Percentiles rank a stretch among this genome's conserved stretches.
Conservation (phyloP, 2,888 invertebrate genomes). For the Orthosia cruda region DNA sequence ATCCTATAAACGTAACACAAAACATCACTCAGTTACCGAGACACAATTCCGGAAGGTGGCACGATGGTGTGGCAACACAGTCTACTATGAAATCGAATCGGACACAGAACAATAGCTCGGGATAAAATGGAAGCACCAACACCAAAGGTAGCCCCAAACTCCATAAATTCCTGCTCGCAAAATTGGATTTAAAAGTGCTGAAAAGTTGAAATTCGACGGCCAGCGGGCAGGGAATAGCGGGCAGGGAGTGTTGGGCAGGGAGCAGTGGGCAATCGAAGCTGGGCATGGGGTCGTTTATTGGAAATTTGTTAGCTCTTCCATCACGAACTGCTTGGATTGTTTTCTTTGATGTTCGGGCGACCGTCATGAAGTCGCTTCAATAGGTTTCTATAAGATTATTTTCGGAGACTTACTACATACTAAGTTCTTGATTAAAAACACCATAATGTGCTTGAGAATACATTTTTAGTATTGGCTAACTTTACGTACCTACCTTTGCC, state of each 20-base stretch:
- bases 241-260: not conserved
- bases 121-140: conserved; percentile 50
- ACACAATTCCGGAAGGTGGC: conserved; percentile 7
- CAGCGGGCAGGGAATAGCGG: conserved; percentile 35
- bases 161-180: conserved; percentile 70
- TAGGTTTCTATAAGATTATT: not conserved
- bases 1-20: not conserved
- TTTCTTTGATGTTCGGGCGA: conserved; percentile 42
- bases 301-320: conserved; percentile 54
- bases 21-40: conserved; percentile 3
- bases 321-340: conserved; percentile 22
- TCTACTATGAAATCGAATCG: conserved; percentile 23
- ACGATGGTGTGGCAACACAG: conserved; percentile 3
- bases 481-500: too few species aligned
- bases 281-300: conserved; percentile 50
- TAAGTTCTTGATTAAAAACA: not conserved
- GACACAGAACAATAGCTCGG: conserved; percentile 51
- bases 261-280: conserved; percentile 12
- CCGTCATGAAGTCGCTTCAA: conserved; percentile 9
- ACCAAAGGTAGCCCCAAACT: conserved; percentile 62
- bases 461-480: too few species aligned
- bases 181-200: conserved; percentile 77
- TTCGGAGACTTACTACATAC: not conserved
- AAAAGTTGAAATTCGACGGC: conserved; percentile 63
- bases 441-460: too few species aligned